A percentile compares a stretch with the other conserved stretches of the same genome.
Evolutionary conservation across 2,797 vertebrate species (phyloP).

Genomic region (Tapirus indicus): DNA sequence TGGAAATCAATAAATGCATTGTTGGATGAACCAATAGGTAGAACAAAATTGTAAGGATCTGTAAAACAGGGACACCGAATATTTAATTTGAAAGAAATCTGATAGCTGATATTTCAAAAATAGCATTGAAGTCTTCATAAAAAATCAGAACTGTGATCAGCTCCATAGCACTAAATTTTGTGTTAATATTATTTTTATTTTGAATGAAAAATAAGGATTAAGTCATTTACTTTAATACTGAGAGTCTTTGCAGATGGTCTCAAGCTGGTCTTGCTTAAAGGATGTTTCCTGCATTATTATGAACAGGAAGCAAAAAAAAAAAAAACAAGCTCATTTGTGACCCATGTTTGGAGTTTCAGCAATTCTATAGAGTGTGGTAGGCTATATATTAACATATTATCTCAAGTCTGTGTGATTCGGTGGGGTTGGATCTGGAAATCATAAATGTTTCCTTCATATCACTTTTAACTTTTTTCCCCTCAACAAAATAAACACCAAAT

Average conservation of each 20-base stretch:
- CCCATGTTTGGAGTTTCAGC: background rate
- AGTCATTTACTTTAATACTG: background rate
- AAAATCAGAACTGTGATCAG: background rate
- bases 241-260: background rate
- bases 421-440: background rate
- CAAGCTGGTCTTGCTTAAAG: background rate
- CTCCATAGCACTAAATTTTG: background rate
- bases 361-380: background rate
- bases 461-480: background rate
- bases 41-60: background rate
- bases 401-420: background rate
- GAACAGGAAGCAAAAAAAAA: background rate
- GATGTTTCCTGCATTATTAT: background rate
- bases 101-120: background rate
- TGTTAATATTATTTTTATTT: background rate
- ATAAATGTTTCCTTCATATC: background rate
- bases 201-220: background rate
- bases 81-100: background rate
- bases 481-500: background rate
- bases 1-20: background rate
- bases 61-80: background rate
- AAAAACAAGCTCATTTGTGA: background rate
- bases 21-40: background rate
- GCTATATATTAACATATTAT: background rate
- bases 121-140: background rate